These are phyloP conservation scores for Chloromyia formosa DNA, from an alignment of 2,888 invertebrate species.

Conservation along the genomic window DNA sequence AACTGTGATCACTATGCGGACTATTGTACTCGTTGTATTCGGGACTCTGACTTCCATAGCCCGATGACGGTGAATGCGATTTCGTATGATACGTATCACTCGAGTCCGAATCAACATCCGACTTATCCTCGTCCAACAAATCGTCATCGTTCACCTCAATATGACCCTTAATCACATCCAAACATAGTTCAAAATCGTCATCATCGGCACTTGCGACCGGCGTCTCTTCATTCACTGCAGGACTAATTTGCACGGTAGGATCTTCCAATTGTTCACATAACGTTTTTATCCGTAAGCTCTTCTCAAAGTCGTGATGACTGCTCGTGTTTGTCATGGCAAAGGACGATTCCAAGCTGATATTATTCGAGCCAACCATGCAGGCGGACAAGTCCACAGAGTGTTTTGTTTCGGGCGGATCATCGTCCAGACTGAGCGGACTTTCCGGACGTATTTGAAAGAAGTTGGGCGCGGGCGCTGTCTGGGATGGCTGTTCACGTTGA, in stretches of 20 bases:
- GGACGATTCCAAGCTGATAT: constrained; percentile 56
- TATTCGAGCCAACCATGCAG: constrained; percentile 63
- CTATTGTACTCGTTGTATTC: constrained; percentile 33
- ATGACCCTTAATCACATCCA: constrained; percentile 53
- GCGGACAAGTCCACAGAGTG: constrained; percentile 62
- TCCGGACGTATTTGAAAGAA: constrained; percentile 54
- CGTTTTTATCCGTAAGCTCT: constrained; percentile 55
- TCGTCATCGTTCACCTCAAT: background rate
- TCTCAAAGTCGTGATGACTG: constrained; percentile 51
- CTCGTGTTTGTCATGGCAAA: background rate
- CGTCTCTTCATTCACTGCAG: constrained; percentile 55
- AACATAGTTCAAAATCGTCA: constrained; percentile 55
- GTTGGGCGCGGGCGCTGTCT: constrained; percentile 51
- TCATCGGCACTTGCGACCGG: constrained; percentile 48
- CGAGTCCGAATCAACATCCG: constrained; percentile 46
- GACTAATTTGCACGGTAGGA: constrained; percentile 48
- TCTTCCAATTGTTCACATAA: constrained; percentile 61
- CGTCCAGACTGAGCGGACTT: constrained; percentile 59
- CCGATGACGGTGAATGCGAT: constrained; percentile 39
- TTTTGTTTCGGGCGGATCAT: constrained; percentile 59
- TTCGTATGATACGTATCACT: constrained; percentile 41
- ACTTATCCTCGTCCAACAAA: constrained; percentile 38
- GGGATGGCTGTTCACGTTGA: constrained; percentile 48
- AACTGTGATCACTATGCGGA: constrained; percentile 71
- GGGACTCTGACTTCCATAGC: constrained; percentile 36